Conservation (phyloP, 2,888 invertebrate species). For the Quadriops clusia region DNA sequence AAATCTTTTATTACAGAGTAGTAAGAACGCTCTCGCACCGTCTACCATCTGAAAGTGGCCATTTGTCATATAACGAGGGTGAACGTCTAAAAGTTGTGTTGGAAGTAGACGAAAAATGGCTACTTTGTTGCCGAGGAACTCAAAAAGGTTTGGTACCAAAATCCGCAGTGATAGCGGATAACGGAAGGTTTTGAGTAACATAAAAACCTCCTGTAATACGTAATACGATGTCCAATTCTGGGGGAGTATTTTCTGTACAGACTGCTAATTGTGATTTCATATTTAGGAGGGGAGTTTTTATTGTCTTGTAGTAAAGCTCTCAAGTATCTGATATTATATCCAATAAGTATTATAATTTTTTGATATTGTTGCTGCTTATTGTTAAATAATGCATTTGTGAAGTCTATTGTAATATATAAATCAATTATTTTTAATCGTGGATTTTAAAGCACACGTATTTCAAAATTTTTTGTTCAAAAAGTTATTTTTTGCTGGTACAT, state of each 20-base stretch:
- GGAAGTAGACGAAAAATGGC: constrained; percentile 64
- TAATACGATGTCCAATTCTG: background rate
- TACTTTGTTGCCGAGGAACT: constrained; percentile 63
- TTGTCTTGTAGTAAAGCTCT: constrained; percentile 10
- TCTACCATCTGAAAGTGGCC: constrained; percentile 65
- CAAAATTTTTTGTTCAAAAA: too few species aligned
- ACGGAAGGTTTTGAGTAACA: constrained; percentile 24
- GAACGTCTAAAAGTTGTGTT: constrained; percentile 60
- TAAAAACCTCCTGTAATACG: constrained; percentile 4
- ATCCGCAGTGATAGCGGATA: constrained; percentile 48
- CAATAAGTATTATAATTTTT: constrained; percentile 13
- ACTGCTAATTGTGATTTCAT: constrained; percentile 14
- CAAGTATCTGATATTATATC: constrained; percentile 3
- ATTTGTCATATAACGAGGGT: constrained; percentile 65
- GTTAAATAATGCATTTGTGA: constrained; percentile 9
- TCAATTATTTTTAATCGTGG: too few species aligned
- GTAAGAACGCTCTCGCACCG: constrained; percentile 64
- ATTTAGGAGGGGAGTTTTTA: too few species aligned
- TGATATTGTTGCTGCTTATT: constrained; percentile 12
- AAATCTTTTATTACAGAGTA: constrained; percentile 50
- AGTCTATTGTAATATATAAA: constrained; percentile 7
- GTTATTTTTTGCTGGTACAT: too few species aligned
- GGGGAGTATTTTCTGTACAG: constrained; percentile 1
- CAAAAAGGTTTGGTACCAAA: constrained; percentile 66
- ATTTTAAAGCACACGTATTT: too few species aligned